Evolutionary conservation across 2,888 invertebrate species (phyloP).

Genomic region (Drosophila mercatorum): DNA sequence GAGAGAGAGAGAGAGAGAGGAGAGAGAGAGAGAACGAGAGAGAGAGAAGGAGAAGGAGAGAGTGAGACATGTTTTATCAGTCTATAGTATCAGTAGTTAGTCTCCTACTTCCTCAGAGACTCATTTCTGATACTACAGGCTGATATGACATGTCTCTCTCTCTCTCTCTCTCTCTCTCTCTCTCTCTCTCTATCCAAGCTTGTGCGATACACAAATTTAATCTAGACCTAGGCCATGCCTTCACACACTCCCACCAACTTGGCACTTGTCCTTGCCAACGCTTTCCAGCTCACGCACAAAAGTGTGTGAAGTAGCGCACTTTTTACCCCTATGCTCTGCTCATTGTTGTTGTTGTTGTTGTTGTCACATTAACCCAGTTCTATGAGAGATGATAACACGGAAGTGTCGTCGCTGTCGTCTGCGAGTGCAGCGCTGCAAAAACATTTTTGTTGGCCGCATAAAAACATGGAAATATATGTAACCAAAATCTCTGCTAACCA

Average conservation of each 20-base stretch:
- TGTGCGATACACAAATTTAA: too few relatives aligned
- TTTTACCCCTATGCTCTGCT: slow-evolving; percentile 9
- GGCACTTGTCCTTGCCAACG: slow-evolving; percentile 19
- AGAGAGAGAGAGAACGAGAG: too few relatives aligned
- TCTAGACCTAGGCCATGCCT: too few relatives aligned
- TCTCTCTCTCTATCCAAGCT: too few relatives aligned
- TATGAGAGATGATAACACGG: slow-evolving; percentile 64
- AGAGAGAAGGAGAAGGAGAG: too few relatives aligned
- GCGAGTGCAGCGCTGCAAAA: slow-evolving; percentile 51
- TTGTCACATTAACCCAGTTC: slow-evolving; percentile 74
- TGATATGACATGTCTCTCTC: too few relatives aligned
- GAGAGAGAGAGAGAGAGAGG: too few relatives aligned
- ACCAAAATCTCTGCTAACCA: slow-evolving; percentile 38
- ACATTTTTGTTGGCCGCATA: slow-evolving; percentile 59
- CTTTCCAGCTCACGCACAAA: slow-evolving; percentile 31
- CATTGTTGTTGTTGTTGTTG: slow-evolving; percentile 30
- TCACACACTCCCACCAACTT: background rate
- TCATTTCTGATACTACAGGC: too few relatives aligned
- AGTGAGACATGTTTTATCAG: too few relatives aligned
- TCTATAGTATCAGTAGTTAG: too few relatives aligned
- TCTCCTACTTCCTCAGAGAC: too few relatives aligned
- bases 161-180: too few relatives aligned
- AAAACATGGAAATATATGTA: slow-evolving; percentile 68
- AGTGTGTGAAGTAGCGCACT: slow-evolving; percentile 20
- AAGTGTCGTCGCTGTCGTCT: slow-evolving; percentile 63